Conservation (phyloP, 1,140 invertebrate species). For the Periplaneta americana region DNA sequence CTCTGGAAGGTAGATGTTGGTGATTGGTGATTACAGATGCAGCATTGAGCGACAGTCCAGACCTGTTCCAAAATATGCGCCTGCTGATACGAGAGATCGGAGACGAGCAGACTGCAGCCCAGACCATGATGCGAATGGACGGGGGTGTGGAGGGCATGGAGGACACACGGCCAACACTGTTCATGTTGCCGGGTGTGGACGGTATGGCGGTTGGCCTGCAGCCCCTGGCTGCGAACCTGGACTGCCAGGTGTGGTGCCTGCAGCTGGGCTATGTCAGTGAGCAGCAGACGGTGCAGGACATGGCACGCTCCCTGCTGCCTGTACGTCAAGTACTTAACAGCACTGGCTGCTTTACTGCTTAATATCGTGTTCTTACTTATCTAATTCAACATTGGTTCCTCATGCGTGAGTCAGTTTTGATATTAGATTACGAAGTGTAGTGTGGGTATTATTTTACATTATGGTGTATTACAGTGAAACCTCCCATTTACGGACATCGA, state of each 20-base stretch:
- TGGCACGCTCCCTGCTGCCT: background rate
- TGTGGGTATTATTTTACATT: too few relatives aligned
- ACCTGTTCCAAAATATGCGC: conserved; percentile 25
- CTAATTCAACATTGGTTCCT: too few relatives aligned
- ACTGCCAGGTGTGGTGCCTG: conserved; percentile 57
- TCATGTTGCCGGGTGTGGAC: conserved; percentile 78
- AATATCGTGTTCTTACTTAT: too few relatives aligned
- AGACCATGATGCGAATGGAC: conserved; percentile 39
- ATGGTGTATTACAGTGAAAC: too few relatives aligned
- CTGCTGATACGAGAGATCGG: conserved; percentile 49
- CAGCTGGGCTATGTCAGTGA: conserved; percentile 47
- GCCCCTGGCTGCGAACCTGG: conserved; percentile 49
- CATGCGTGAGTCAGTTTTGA: too few relatives aligned
- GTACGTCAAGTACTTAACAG: too few relatives aligned
- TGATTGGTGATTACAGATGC: too few relatives aligned
- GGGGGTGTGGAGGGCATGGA: conserved; percentile 32
- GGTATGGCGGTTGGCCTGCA: conserved; percentile 56
- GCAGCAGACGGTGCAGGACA: background rate
- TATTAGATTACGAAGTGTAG: too few relatives aligned
- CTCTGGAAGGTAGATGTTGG: too few relatives aligned
- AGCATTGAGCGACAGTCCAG: background rate
- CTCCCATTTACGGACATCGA: too few relatives aligned
- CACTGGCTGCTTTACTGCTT: too few relatives aligned
- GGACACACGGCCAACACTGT: conserved; percentile 40
- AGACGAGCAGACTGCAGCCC: conserved; percentile 40